A percentile compares a stretch with the other conserved stretches of the same genome.
phyloP scores from a whole-genome alignment of 2,113 vertebrate genomes.

The Pelecanus crispus region DNA sequence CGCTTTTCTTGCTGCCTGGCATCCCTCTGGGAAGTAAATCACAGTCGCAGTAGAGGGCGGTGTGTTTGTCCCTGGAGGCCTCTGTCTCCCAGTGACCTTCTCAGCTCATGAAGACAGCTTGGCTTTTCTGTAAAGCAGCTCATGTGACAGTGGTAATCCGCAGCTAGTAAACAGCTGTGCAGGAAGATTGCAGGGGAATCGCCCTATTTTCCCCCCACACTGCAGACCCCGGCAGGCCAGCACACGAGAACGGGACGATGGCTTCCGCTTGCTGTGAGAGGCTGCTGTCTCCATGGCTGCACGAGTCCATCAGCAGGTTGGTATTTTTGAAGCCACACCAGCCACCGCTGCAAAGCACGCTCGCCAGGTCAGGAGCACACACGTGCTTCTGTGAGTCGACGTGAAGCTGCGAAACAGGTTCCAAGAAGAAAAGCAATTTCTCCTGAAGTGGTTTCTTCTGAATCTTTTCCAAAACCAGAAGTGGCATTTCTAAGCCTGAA shows the following conservation, averaged over 20 bases:
- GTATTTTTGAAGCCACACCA: background rate
- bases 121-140: conserved; percentile 76
- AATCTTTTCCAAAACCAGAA: background rate
- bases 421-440: background rate
- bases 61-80: background rate
- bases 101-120: conserved; percentile 72
- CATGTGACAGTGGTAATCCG: conserved; percentile 80
- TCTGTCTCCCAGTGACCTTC: conserved; percentile 73
- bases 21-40: background rate
- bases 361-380: background rate
- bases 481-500: background rate
- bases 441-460: background rate
- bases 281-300: background rate
- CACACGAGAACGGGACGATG: background rate
- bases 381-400: rapidly evolving
- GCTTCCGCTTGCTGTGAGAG: background rate
- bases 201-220: conserved; percentile 74
- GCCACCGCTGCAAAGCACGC: background rate
- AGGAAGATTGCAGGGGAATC: conserved; percentile 66
- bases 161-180: conserved; percentile 67
- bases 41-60: background rate
- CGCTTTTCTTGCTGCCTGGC: rapidly evolving
- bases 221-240: background rate
- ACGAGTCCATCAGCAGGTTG: background rate
- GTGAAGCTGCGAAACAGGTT: background rate